Percentiles rank a stretch among this genome's conserved stretches.
phyloP scores from a whole-genome alignment of 2,113 vertebrate species.

The Chascanopsetta lugubris region DNA sequence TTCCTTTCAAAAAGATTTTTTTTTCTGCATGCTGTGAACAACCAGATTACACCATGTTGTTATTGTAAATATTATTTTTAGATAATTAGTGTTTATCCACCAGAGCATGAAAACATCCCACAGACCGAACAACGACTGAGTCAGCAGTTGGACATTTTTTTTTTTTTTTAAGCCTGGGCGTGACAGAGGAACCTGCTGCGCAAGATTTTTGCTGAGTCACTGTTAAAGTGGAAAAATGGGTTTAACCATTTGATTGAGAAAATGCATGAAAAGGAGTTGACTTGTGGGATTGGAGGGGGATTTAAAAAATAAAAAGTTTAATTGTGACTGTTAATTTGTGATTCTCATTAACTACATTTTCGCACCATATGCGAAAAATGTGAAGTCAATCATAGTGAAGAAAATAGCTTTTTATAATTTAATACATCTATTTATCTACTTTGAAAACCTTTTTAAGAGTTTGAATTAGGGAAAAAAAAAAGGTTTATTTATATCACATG shows the following conservation, averaged over 20 bases:
- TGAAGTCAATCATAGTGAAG: too few relatives aligned
- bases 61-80: neutral
- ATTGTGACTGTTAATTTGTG: too few relatives aligned
- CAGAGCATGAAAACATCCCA: too few relatives aligned
- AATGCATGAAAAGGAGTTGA: neutral
- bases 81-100: neutral
- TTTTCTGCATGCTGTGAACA: neutral
- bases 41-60: neutral
- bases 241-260: neutral
- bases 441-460: too few relatives aligned
- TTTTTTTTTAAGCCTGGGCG: neutral
- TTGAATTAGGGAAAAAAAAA: too few relatives aligned
- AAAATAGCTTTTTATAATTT: too few relatives aligned
- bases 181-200: neutral
- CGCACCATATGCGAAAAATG: too few relatives aligned
- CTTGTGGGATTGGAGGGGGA: too few relatives aligned
- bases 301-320: neutral
- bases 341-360: too few relatives aligned
- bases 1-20: neutral
- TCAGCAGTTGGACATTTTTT: too few relatives aligned
- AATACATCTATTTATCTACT: too few relatives aligned
- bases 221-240: neutral
- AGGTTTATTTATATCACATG: too few relatives aligned
- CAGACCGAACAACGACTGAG: neutral
- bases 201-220: neutral